Evolutionary conservation across 2,797 vertebrate genomes (phyloP).

Genomic region (Sebastes wilsoni): DNA sequence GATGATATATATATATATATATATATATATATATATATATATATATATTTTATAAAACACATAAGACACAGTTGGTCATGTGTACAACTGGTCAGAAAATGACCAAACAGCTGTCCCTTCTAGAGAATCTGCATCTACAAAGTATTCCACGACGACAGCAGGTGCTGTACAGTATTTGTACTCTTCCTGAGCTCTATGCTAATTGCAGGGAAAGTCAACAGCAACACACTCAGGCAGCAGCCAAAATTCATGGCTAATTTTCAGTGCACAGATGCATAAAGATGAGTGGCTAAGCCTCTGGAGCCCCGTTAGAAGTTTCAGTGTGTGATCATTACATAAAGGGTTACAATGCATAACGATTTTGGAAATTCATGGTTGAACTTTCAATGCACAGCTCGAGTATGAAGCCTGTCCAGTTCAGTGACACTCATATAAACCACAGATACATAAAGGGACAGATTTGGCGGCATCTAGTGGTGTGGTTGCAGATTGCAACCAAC

Average conservation of each 20-base stretch:
- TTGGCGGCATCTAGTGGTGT: too few relatives aligned
- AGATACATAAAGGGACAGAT: background rate
- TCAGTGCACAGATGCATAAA: background rate
- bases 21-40: background rate
- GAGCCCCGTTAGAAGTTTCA: constrained; percentile 1
- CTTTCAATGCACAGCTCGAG: background rate
- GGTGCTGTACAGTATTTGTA: background rate
- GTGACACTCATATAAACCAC: background rate
- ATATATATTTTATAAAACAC: background rate
- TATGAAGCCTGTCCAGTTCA: background rate
- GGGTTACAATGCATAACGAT: background rate
- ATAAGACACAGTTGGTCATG: background rate
- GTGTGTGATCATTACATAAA: constrained; percentile 21
- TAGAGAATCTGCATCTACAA: background rate
- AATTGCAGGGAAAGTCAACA: background rate
- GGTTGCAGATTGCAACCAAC: too few relatives aligned
- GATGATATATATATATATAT: background rate
- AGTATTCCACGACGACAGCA: background rate
- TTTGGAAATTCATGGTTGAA: background rate
- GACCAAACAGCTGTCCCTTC: background rate
- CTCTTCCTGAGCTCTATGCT: background rate
- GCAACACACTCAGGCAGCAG: background rate
- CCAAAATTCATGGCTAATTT: background rate
- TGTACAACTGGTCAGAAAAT: background rate
- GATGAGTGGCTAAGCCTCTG: constrained; percentile 4